phyloP scores from a whole-genome alignment of 2,113 vertebrate species.

The Scytalopus superciliaris region DNA sequence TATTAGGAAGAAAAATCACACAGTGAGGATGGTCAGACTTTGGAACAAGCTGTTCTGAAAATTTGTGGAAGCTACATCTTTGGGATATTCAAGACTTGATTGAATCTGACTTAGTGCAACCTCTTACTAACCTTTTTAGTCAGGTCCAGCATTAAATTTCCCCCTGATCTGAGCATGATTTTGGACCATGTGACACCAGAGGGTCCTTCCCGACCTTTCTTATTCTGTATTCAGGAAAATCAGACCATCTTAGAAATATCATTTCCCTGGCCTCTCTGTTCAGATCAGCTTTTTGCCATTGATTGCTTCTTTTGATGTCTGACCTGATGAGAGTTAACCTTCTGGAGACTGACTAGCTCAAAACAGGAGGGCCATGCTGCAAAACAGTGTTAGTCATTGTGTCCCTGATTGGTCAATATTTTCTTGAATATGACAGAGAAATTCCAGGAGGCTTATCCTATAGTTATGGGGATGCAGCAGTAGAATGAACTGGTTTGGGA shows the following conservation, averaged over 20 bases:
- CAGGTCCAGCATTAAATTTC: neutral
- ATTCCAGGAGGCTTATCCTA: neutral
- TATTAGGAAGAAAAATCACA: neutral
- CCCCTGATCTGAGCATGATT: neutral
- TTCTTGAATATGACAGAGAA: neutral
- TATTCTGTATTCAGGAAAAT: neutral
- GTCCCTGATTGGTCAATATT: neutral
- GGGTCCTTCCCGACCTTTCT: neutral
- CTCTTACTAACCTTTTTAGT: neutral
- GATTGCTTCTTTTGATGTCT: neutral
- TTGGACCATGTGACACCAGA: neutral
- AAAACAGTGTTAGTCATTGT: neutral
- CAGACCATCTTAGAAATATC: neutral
- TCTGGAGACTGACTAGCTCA: neutral
- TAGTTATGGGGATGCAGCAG: neutral
- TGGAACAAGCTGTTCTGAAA: neutral
- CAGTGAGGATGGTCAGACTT: neutral
- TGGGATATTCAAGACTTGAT: neutral
- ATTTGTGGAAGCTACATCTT: neutral
- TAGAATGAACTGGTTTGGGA: neutral
- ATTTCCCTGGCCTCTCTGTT: neutral
- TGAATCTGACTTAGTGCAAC: neutral
- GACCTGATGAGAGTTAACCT: neutral
- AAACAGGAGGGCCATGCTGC: neutral
- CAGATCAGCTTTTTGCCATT: neutral